Evolutionary conservation across 2,113 vertebrate species (phyloP), one percentile per base, ranked within the genome.

Genomic region (Cinclus cinclus): DNA sequence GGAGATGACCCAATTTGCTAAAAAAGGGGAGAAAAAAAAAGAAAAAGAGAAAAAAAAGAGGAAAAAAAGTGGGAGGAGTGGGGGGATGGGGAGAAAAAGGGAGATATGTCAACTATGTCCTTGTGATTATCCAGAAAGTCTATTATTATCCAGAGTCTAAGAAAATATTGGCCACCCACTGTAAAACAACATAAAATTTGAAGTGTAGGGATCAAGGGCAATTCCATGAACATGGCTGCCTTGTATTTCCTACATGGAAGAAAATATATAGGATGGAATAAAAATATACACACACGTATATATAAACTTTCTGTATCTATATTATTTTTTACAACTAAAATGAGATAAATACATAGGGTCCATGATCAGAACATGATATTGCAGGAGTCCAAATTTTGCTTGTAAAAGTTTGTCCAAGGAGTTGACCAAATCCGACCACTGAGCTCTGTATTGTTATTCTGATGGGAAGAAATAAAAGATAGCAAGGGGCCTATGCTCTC

Each of bases 1-100:
- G 20, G 27, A 86, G 42, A 63, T 21, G 1, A 30, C 64, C 41
- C 3, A 11, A 21, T 83, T 88, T 73, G 14, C 41, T 82, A 12
- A 37, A 60, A 87, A 42, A 6, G 3, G 24, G 30, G 23, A 11
- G 53, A 35, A 33, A 10, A 52, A 28, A 52, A 30, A 30, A 17
- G 2, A 20, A 17, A 17, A 6, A 2, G 9, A 8, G 1, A 1
- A 22, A 25, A n/a, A 8, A 39, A 16, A 2, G 3, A 20, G 11
- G 4, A 7, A 41, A 39, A 5, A 71, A 71, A 33, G 30, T 2
- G 1, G 23, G 16, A 11, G 13, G 6, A 9, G 5, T 11, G 1
- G 3, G 4, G 2, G 9, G 0, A 2, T 30, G 10, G 10, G 10
- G 13, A 24, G 16, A 23, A 52, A 68, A 68, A 52, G 12, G 14